Base-by-base conservation (phyloP, 1,140 invertebrate genomes). In the Caenorhabditis brenneri region DNA sequence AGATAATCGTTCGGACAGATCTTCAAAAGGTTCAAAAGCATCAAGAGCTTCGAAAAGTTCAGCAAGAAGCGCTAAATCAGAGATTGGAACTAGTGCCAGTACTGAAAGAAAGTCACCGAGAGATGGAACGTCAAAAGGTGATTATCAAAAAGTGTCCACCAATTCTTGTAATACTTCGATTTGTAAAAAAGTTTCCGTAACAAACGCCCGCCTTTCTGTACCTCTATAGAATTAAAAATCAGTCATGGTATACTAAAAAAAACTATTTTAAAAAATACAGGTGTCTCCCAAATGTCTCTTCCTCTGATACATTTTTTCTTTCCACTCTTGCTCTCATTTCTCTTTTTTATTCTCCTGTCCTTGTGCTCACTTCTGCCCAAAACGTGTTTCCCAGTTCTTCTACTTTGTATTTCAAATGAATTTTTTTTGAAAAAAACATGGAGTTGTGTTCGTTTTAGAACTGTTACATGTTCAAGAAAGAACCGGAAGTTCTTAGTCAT, bases 21-120 rank as follows among this genome's bases (percentile, higher is more conserved):
- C 81, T 31, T 82, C 81, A 19, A 82, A 82, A 51, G 81, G 81
- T 16, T 82, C 81, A 24, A 82, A 82, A 51, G 81, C 81, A 19
- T 82, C 81, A 3, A 46, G 81, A 49, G 60, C 81, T 3, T 82
- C 81, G 16, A 82, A 82, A 42, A 60, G 81, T 46, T 82, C 81
- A 31, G 55, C 81, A 22, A 65, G 81, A 39, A 82, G 81, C 42
- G 60, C 60, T 2, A 46, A 60, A 31, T 82, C 81, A 9, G 81
- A 82, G 33, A 39, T 46, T 19, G 55, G 81, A 46, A 60, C 81
- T 2, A 58, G 39, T 49, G 55, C 81, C 6, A 65, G 81, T 46
- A 39, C 60, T 0, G 60, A 82, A 6, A 65, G 55, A n/a, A 60
- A 65, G 39, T 65, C 81, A 1, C 55, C 81, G 3, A 82, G 81